Evolutionary conservation across 2,888 invertebrate genomes (phyloP), one percentile per base, ranked within the genome.

Genomic region (Scaptomyza flava): DNA sequence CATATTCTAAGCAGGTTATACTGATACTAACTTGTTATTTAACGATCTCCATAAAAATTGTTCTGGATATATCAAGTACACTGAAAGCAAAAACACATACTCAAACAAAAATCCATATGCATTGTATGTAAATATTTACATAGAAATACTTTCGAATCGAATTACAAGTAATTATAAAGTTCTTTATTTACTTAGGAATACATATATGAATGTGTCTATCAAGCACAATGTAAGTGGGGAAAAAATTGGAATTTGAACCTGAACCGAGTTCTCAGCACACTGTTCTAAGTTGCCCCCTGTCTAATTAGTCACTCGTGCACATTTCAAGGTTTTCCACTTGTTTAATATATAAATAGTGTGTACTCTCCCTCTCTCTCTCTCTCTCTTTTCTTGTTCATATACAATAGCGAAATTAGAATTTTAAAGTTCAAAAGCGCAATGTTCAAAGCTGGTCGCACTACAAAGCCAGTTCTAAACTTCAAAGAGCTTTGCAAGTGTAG

Each of bases 251-350:
- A 74, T 61, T 62, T 77, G 73, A 47, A 60, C 73, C 53, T 53
- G 12, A 68, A 36, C n/a, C 41, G 20, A 69, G 61, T 45, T 54
- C 45, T 27, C 47, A 51, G 56, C 36, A 27, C 36, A 27, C 42
- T 41, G 42, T 38, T 38, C 11, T 43, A 33, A 68, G 30, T 41
- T 41, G 66, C 51, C 56, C 47, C 69, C 57, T 17, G 41, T 81
- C 81, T 70, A 85, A 89, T 87, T 89, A 87, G 85, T 68, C 84
- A 86, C 71, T 73, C 75, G 89, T 89, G 85, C 70, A 60, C 68
- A 73, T 75, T 80, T 87, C 85, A 85, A 85, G 85, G 85, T 89
- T 85, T 81, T 89, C 77, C 70, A 79, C 74, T 87, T 74, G 66
- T 75, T 72, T 67, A 69, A 50, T 20, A 20, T 54, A 36, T 6